Conservation (phyloP, 2,888 invertebrate genomes). For the Sthenelais limicola region DNA sequence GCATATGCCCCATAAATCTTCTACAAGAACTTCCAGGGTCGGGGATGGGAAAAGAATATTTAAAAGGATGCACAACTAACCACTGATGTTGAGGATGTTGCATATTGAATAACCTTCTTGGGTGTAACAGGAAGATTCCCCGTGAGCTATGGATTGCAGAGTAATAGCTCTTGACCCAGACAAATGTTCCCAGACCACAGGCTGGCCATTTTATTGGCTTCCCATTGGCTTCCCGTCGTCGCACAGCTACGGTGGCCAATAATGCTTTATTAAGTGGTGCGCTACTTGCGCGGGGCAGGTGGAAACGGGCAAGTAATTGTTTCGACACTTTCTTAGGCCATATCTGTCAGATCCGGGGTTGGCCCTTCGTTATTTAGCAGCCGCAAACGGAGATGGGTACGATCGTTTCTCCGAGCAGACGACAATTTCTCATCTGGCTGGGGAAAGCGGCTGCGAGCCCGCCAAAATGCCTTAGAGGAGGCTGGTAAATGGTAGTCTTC, state of each 20-base stretch:
- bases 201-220: conserved; percentile 26
- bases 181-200: conserved; percentile 1
- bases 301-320: conserved; percentile 32
- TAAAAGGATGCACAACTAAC: too few species aligned
- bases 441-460: too few species aligned
- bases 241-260: background rate
- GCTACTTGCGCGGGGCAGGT: conserved; percentile 6
- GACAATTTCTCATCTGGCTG: conserved; percentile 36
- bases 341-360: conserved; percentile 28
- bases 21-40: too few species aligned
- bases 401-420: background rate
- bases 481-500: too few species aligned
- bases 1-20: too few species aligned
- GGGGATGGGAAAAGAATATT: too few species aligned
- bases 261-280: conserved; percentile 26
- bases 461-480: too few species aligned
- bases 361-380: conserved; percentile 27
- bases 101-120: too few species aligned
- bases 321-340: conserved; percentile 25
- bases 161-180: too few species aligned
- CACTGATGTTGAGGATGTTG: too few species aligned
- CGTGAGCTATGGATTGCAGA: too few species aligned
- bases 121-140: too few species aligned
- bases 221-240: conserved; percentile 9
- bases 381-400: conserved; percentile 17